Evolutionary conservation across 2,797 vertebrate species (phyloP).

Genomic region (Bovichtus variegatus): DNA sequence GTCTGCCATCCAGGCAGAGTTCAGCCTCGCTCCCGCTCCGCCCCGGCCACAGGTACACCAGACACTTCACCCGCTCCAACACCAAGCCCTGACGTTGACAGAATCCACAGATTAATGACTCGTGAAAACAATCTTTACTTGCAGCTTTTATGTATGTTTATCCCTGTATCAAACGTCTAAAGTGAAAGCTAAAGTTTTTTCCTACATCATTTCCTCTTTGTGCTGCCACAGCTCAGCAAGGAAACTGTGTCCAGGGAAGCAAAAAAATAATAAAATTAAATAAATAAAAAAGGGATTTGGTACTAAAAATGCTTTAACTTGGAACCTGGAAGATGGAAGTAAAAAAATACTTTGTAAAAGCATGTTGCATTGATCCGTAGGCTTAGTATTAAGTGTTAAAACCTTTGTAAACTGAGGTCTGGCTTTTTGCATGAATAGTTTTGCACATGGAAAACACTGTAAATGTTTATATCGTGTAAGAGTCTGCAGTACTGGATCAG

Average conservation of each 20-base stretch:
- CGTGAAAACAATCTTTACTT: too few species aligned
- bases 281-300: too few species aligned
- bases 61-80: background rate
- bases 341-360: background rate
- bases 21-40: slow-evolving; percentile 83
- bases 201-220: too few species aligned
- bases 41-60: slow-evolving; percentile 72
- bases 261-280: too few species aligned
- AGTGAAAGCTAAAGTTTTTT: too few species aligned
- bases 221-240: too few species aligned
- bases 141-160: too few species aligned
- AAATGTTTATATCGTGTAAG: background rate
- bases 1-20: slow-evolving; percentile 85
- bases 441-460: background rate
- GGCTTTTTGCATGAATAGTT: background rate
- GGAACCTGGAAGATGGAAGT: too few species aligned
- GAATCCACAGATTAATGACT: background rate
- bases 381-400: fast-evolving
- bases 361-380: background rate
- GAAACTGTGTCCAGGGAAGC: too few species aligned
- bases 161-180: too few species aligned
- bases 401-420: background rate
- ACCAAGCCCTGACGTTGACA: too few species aligned
- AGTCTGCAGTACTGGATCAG: background rate
- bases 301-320: too few species aligned